Conservation (phyloP, 2,113 vertebrate species). For the Elaphurus davidianus region DNA sequence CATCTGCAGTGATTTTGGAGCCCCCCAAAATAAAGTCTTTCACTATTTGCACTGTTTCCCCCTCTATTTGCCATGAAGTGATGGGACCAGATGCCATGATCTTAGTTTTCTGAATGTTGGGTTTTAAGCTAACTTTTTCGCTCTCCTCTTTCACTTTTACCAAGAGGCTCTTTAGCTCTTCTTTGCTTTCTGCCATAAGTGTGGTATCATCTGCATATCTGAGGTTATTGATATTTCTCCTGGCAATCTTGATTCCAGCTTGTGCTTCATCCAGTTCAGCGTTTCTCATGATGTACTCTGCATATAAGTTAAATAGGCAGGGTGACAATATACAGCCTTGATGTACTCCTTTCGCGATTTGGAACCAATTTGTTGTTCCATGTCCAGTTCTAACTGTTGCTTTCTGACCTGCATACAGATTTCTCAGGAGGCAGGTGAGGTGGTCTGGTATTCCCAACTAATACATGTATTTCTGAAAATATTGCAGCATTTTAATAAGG, state of each 20-base stretch:
- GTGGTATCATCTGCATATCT: background rate
- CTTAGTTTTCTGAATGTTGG: background rate
- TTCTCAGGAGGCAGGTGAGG: background rate
- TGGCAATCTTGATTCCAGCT: accelerated
- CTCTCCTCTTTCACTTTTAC: background rate
- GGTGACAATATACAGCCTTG: background rate
- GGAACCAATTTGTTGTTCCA: background rate
- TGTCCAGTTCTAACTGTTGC: background rate
- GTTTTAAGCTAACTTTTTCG: background rate
- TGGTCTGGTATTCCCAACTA: background rate
- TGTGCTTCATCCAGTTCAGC: background rate
- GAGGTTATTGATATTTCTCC: background rate
- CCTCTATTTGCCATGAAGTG: background rate
- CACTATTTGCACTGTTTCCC: background rate
- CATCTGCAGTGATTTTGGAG: background rate
- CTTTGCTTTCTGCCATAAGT: background rate
- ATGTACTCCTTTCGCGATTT: accelerated
- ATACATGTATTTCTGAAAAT: background rate
- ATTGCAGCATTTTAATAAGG: background rate
- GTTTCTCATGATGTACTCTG: background rate
- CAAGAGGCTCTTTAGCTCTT: background rate
- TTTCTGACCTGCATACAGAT: background rate
- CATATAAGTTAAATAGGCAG: background rate
- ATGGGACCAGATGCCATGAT: background rate
- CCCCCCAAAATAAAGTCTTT: background rate